Conservation (phyloP, 2,888 invertebrate genomes). For the Tenthredo distinguenda region DNA sequence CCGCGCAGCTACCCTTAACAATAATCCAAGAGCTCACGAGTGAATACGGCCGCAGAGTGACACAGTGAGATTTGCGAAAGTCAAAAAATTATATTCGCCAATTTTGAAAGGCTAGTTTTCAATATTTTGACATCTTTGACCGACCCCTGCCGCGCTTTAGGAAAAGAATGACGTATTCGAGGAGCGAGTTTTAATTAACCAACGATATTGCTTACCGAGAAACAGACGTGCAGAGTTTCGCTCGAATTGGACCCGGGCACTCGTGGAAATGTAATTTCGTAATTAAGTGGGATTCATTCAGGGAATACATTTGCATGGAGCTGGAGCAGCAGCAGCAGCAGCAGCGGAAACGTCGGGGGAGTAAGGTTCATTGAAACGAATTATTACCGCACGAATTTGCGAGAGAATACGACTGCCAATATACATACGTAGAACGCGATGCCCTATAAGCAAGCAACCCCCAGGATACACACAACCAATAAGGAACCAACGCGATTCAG, state of each 20-base stretch:
- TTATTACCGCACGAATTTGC: conserved; percentile 24
- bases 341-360: not conserved
- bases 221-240: not conserved
- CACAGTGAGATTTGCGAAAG: too few relatives aligned
- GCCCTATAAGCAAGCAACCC: conserved; percentile 2
- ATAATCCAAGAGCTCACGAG: not conserved
- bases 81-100: too few relatives aligned
- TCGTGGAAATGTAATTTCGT: conserved; percentile 47
- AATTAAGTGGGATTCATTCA: conserved; percentile 51
- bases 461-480: conserved; percentile 5
- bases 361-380: conserved; percentile 47
- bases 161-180: not conserved
- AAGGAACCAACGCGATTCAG: not conserved
- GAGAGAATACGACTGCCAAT: conserved; percentile 43
- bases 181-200: conserved; percentile 23
- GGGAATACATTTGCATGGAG: conserved; percentile 50
- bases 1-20: not conserved
- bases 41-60: not conserved
- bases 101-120: too few relatives aligned
- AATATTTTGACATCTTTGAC: not conserved
- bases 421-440: not conserved
- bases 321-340: not conserved
- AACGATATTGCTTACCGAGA: conserved; percentile 24
- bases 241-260: conserved; percentile 8
- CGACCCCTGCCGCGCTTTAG: not conserved